phyloP scores from a whole-genome alignment of 2,888 invertebrate genomes.

The Uropetala carovei region DNA sequence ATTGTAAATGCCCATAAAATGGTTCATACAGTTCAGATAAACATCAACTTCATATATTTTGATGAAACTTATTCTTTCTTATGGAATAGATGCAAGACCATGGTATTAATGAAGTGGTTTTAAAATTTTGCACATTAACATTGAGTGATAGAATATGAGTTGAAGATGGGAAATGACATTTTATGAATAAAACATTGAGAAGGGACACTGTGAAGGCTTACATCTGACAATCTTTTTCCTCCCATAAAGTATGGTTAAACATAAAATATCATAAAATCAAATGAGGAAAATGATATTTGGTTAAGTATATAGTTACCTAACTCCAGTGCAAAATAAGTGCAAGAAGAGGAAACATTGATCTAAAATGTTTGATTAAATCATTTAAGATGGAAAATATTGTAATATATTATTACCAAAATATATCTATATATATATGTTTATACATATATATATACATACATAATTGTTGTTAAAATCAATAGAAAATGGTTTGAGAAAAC shows the following conservation, averaged over 20 bases:
- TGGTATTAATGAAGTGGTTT: slow-evolving; percentile 33
- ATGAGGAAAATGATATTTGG: slow-evolving; percentile 43
- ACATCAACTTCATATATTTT: slow-evolving; percentile 28
- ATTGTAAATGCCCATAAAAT: background rate
- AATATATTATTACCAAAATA: slow-evolving; percentile 52
- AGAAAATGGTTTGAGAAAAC: slow-evolving; percentile 45
- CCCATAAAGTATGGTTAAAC: background rate
- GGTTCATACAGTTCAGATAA: slow-evolving; percentile 25
- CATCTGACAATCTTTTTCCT: slow-evolving; percentile 6
- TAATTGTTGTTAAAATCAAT: slow-evolving; percentile 58
- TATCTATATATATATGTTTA: slow-evolving; percentile 37
- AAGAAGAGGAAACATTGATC: slow-evolving; percentile 36
- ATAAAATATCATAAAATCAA: slow-evolving; percentile 25
- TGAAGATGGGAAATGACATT: background rate
- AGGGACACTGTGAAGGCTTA: background rate
- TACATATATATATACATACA: slow-evolving; percentile 47
- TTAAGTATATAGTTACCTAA: slow-evolving; percentile 8
- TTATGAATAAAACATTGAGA: slow-evolving; percentile 26
- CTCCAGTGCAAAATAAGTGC: slow-evolving; percentile 27
- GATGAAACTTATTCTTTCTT: slow-evolving; percentile 38
- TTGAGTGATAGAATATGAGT: slow-evolving; percentile 1
- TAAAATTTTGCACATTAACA: slow-evolving; percentile 23
- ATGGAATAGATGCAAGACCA: slow-evolving; percentile 11
- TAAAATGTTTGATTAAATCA: slow-evolving; percentile 53
- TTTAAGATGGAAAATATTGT: slow-evolving; percentile 50